These are phyloP conservation scores for Trypoxylus dichotomus DNA, from an alignment of 1,140 invertebrate genomes.

Conservation along the genomic window DNA sequence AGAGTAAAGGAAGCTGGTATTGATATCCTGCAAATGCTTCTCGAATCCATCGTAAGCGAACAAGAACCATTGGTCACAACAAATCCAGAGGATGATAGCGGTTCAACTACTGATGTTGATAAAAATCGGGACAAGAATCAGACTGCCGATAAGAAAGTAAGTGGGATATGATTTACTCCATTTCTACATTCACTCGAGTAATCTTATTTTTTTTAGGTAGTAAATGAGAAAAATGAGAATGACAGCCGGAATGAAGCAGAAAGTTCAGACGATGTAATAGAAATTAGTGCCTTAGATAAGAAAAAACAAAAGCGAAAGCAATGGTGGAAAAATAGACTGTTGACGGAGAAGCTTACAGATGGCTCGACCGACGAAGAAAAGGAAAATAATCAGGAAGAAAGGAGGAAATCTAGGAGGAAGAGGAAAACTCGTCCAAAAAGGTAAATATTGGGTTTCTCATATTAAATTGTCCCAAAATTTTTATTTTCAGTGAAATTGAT, in stretches of 20 bases:
- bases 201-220: neutral
- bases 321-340: conserved; percentile 25
- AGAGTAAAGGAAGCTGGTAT: neutral
- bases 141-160: neutral
- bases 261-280: neutral
- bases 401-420: neutral
- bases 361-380: neutral
- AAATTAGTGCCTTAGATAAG: neutral
- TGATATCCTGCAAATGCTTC: neutral
- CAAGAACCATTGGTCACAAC: neutral
- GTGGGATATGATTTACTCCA: no score
- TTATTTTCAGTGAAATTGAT: neutral
- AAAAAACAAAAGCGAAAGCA: conserved; percentile 8
- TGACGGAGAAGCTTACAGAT: conserved; percentile 12
- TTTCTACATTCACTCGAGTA: no score
- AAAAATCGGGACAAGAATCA: neutral
- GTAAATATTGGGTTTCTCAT: neutral
- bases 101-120: neutral
- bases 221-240: neutral
- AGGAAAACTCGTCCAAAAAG: neutral
- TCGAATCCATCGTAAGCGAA: neutral
- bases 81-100: neutral
- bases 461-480: neutral
- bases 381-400: neutral
- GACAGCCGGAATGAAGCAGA: neutral